Evolutionary conservation across 2,797 vertebrate species (phyloP), one percentile per base, ranked within the genome.

Genomic region (Vireo griseus): DNA sequence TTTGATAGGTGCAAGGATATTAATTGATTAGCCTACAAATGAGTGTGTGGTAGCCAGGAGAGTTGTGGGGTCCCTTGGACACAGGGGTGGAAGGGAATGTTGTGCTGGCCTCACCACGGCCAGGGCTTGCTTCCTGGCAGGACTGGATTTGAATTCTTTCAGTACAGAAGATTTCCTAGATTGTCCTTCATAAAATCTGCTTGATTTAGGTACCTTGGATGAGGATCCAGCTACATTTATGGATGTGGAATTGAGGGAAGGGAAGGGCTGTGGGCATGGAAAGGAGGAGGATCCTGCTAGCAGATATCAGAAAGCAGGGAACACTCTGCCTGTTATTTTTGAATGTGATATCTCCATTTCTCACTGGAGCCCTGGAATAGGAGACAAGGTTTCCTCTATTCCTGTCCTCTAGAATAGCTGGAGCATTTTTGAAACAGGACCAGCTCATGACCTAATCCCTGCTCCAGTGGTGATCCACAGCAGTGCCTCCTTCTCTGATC

Each of bases 241-340:
- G 24, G 19, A 8, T 37, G 35, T 67, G 11, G 39, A 72, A 50
- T 65, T 58, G 3, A 13, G 40, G 26, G 15, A 62, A 22, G 37
- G 67, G 44, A 44, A 73, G 51, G 58, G 39, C 20, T 0, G 0
- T 2, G 12, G 54, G 5, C 24, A 3, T 73, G 67, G 59, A 61
- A 62, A 59, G 33, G 28, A 54, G 45, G 35, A 80, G 9, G 5
- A 16, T 44, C 40, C 65, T 72, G 25, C 45, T 29, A 22, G 29
- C 24, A 74, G 40, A 15, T 15, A 5, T 3, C 17, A 21, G 58
- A 62, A 72, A 51, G 57, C 45, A 40, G n/a, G 44, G 28, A 47
- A 29, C 19, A 3, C 19, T 54, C 10, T 21, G 12, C 51, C 19
- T 50, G 15, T 22, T n/a, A 1, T 6, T 52, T 66, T 39, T 82